phyloP scores from a whole-genome alignment of 2,797 vertebrate species.

The Pseudocheirus occidentalis region DNA sequence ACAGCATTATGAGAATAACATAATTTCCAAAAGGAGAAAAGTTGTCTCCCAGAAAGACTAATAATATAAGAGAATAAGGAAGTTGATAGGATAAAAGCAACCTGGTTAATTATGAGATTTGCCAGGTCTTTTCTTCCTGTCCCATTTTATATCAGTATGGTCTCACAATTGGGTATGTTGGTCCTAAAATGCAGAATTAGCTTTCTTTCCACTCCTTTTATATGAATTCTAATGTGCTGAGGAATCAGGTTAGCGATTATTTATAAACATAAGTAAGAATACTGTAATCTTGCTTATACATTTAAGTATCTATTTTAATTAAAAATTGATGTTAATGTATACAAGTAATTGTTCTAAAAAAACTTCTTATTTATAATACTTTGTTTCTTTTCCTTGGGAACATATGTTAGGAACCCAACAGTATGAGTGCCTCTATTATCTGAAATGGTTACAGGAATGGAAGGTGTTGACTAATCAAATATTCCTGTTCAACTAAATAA shows the following conservation, averaged over 20 bases:
- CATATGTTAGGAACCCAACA: slow-evolving; percentile 3
- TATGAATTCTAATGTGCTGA: neutral
- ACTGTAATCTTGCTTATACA: neutral
- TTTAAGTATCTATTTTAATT: neutral
- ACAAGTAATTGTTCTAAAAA: fast-evolving
- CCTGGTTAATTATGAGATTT: neutral
- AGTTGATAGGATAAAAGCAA: neutral
- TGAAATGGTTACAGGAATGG: neutral
- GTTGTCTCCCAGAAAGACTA: neutral
- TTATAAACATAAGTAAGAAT: neutral
- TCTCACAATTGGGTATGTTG: fast-evolving
- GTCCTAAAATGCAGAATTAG: no score
- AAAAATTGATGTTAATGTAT: neutral
- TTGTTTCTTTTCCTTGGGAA: neutral
- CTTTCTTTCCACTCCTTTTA: fast-evolving
- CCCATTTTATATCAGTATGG: no score
- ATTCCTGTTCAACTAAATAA: neutral
- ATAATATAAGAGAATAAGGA: neutral
- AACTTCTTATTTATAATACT: neutral
- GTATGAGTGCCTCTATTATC: neutral
- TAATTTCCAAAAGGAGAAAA: neutral
- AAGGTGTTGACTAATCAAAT: neutral
- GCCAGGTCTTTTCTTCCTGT: neutral
- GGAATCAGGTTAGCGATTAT: neutral
- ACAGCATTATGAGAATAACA: neutral